Percentiles rank a stretch among this genome's conserved stretches.
Evolutionary conservation across 1,140 invertebrate genomes (phyloP).

Genomic region (Maconellicoccus hirsutus): DNA sequence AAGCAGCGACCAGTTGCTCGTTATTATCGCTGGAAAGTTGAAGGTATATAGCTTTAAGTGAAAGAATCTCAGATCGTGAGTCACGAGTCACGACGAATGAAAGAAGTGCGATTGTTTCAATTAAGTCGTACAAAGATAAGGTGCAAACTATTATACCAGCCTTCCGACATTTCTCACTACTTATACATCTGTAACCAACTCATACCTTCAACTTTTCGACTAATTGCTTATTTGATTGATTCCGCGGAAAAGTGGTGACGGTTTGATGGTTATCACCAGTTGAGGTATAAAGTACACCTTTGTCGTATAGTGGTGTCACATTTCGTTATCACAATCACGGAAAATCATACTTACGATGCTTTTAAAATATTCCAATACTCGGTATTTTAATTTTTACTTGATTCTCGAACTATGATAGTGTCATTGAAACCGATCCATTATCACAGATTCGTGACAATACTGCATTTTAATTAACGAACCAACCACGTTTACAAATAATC

Average conservation of each 20-base stretch:
- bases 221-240: neutral
- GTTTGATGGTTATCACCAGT: neutral
- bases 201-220: conserved; percentile 1
- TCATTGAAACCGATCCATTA: neutral
- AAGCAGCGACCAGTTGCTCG: neutral
- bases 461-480: conserved; percentile 12
- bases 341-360: neutral
- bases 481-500: conserved; percentile 14
- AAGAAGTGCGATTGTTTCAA: conserved; percentile 3
- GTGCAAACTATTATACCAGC: conserved; percentile 8
- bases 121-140: conserved; percentile 5
- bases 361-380: neutral
- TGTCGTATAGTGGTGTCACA: neutral
- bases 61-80: conserved; percentile 1
- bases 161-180: neutral
- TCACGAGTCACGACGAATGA: conserved; percentile 1
- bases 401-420: neutral
- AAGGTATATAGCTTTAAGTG: conserved; percentile 9
- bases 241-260: neutral
- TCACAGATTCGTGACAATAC: conserved; percentile 12
- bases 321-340: neutral
- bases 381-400: neutral
- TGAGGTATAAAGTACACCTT: neutral
- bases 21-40: neutral
- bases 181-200: neutral